A percentile compares a stretch with the other conserved stretches of the same genome.
Conservation (phyloP, 2,888 invertebrate genomes). For the Drosophila anceps region DNA sequence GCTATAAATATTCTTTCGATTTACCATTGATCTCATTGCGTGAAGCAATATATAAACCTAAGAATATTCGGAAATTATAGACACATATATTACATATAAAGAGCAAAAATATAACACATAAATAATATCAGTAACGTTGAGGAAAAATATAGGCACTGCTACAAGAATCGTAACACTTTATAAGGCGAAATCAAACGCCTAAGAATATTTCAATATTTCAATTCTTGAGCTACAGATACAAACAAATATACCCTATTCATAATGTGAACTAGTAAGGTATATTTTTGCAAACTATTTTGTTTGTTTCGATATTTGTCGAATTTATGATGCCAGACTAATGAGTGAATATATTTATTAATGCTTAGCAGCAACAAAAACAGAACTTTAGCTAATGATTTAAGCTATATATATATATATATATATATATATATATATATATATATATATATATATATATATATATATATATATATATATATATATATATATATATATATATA, state of each 20-base stretch:
- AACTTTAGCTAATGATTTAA: slow-evolving; percentile 20
- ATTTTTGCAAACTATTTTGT: slow-evolving; percentile 16
- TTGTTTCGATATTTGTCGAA: slow-evolving; percentile 69
- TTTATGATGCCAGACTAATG: slow-evolving; percentile 72
- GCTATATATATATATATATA: slow-evolving; percentile 10
- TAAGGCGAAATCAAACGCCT: too few relatives aligned
- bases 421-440: slow-evolving; percentile 10
- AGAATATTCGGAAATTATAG: neutral
- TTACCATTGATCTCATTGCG: too few relatives aligned
- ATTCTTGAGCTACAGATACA: neutral
- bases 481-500: slow-evolving; percentile 10
- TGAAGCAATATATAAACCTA: neutral
- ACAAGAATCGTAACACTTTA: too few relatives aligned
- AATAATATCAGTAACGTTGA: neutral
- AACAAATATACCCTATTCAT: neutral
- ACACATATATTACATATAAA: too few relatives aligned
- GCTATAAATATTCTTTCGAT: neutral
- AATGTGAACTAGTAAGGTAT: neutral
- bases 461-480: slow-evolving; percentile 8
- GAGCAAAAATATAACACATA: too few relatives aligned
- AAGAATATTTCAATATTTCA: too few relatives aligned
- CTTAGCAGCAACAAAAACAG: slow-evolving; percentile 14
- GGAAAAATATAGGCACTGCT: too few relatives aligned
- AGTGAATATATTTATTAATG: slow-evolving; percentile 76
- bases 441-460: neutral